A percentile compares a stretch with the other conserved stretches of the same genome.
These are phyloP conservation scores for Penaeus vannamei DNA, from an alignment of 1,140 invertebrate genomes.

Conservation along the genomic window DNA sequence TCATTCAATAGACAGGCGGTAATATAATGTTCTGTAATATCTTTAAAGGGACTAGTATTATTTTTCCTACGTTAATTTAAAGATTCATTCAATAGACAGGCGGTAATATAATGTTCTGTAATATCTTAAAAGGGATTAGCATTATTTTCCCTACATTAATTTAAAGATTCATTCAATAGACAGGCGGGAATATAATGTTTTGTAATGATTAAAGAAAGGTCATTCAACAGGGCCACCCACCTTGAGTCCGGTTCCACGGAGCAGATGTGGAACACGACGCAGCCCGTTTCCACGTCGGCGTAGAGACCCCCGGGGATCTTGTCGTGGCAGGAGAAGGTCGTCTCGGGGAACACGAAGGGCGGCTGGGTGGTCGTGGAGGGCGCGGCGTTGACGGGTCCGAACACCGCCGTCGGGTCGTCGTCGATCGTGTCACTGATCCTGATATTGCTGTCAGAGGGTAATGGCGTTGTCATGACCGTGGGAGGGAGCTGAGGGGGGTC, in stretches of 20 bases:
- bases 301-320: slow-evolving; percentile 70
- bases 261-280: slow-evolving; percentile 85
- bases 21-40: too few species aligned
- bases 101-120: too few species aligned
- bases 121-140: too few species aligned
- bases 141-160: too few species aligned
- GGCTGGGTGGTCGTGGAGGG: slow-evolving; percentile 27
- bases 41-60: too few species aligned
- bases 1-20: too few species aligned
- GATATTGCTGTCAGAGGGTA: slow-evolving; percentile 61
- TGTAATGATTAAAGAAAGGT: not conserved
- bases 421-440: slow-evolving; percentile 49
- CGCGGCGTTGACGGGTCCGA: slow-evolving; percentile 23
- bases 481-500: slow-evolving; percentile 45
- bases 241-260: slow-evolving; percentile 58
- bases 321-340: slow-evolving; percentile 70
- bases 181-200: too few species aligned
- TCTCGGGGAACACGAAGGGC: slow-evolving; percentile 68
- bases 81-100: too few species aligned
- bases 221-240: slow-evolving; percentile 28
- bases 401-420: slow-evolving; percentile 26
- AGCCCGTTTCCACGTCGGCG: slow-evolving; percentile 70
- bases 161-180: too few species aligned
- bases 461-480: slow-evolving; percentile 51
- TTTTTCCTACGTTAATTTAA: too few species aligned